A percentile compares a stretch with the other conserved stretches of the same genome.
Evolutionary conservation across 1,140 invertebrate genomes (phyloP).

Genomic region (Saxidomus purpurata): DNA sequence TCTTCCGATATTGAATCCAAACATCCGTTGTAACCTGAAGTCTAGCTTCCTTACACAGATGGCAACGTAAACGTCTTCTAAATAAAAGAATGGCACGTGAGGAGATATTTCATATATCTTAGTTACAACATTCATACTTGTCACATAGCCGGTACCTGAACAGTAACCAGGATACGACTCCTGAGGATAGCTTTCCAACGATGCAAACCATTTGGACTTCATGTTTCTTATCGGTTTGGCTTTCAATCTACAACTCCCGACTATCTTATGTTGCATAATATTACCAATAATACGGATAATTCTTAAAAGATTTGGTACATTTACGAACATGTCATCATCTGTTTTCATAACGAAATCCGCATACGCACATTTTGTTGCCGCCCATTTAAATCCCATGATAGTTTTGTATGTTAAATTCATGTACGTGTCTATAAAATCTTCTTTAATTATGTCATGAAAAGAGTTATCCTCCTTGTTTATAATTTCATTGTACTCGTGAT

Average conservation of each 20-base stretch:
- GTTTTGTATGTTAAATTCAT: constrained; percentile 95
- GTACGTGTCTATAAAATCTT: constrained; percentile 93
- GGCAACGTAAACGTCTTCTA: constrained; percentile 86
- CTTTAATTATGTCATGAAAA: constrained; percentile 92
- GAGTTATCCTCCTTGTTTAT: constrained; percentile 87
- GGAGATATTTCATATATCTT: constrained; percentile 79
- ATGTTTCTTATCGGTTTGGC: constrained; percentile 45
- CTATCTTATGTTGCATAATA: background rate
- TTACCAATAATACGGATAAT: background rate
- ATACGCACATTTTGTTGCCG: constrained; percentile 89
- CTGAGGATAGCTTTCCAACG: constrained; percentile 80
- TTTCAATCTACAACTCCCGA: background rate
- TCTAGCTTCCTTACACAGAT: constrained; percentile 73
- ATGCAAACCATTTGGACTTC: constrained; percentile 59
- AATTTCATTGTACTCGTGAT: background rate
- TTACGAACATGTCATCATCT: constrained; percentile 88
- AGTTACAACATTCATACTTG: constrained; percentile 82
- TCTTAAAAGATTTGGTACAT: constrained; percentile 76
- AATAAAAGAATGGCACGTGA: constrained; percentile 83
- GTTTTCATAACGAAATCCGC: constrained; percentile 87
- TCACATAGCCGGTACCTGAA: constrained; percentile 85
- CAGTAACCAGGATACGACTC: constrained; percentile 85
- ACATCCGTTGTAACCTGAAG: constrained; percentile 48
- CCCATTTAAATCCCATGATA: constrained; percentile 93
- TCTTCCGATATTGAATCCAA: constrained; percentile 64